These are phyloP conservation scores for Gymnosoma rotundatum DNA, from an alignment of 2,888 invertebrate genomes.

Conservation along the genomic window DNA sequence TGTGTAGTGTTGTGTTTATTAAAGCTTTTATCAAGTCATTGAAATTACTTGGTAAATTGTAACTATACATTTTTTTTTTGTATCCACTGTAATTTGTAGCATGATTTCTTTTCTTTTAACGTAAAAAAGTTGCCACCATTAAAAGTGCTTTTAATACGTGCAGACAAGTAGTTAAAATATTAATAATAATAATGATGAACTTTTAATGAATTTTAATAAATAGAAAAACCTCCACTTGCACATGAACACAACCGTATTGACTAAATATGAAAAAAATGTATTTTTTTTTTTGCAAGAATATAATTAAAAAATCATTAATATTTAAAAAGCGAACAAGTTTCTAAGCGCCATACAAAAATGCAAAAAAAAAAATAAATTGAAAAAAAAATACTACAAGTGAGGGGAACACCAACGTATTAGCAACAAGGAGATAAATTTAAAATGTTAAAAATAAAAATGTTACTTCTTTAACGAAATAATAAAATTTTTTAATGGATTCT, in stretches of 20 bases:
- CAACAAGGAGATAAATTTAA: background rate
- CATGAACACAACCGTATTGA: background rate
- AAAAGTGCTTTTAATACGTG: slow-evolving; percentile 57
- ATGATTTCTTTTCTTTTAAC: slow-evolving; percentile 18
- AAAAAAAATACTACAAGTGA: background rate
- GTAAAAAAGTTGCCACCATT: slow-evolving; percentile 44
- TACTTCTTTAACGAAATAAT: slow-evolving; percentile 30
- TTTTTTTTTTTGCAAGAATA: background rate
- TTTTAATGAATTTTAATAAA: slow-evolving; percentile 50
- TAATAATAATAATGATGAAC: slow-evolving; percentile 46
- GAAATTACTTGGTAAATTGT: background rate
- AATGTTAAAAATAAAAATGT: slow-evolving; percentile 12
- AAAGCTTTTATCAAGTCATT: background rate
- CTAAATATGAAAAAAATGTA: slow-evolving; percentile 26
- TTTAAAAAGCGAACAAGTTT: background rate
- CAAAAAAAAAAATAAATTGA: background rate
- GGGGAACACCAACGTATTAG: background rate
- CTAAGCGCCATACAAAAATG: background rate
- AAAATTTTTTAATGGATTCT: slow-evolving; percentile 14
- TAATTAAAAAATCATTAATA: background rate
- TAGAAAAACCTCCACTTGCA: background rate
- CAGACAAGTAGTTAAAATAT: slow-evolving; percentile 56
- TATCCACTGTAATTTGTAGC: slow-evolving; percentile 30
- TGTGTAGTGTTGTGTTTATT: too few species aligned
- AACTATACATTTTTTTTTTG: background rate